Evolutionary conservation across 2,888 invertebrate genomes (phyloP).

Genomic region (Drosophila neotestacea): DNA sequence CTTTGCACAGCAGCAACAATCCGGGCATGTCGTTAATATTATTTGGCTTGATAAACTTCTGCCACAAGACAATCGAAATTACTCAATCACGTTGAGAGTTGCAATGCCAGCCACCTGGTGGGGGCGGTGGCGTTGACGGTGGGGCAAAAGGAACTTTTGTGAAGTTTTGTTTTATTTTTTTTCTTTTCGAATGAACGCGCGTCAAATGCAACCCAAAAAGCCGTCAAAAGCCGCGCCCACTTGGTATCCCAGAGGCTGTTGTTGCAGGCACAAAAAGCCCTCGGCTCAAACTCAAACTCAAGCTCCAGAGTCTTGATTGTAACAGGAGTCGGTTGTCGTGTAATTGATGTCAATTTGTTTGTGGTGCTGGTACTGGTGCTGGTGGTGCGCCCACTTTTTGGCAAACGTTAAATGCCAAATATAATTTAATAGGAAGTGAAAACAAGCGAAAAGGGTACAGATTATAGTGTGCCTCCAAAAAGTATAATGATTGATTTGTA

Average conservation of each 20-base stretch:
- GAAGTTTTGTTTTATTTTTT: not conserved
- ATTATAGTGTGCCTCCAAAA: constrained; percentile 67
- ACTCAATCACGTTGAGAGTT: constrained; percentile 71
- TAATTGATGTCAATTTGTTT: constrained; percentile 74
- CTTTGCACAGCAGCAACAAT: constrained; percentile 58
- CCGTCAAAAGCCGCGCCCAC: constrained; percentile 70
- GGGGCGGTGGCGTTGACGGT: constrained; percentile 5
- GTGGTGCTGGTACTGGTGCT: constrained; percentile 14
- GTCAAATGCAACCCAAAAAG: constrained; percentile 72
- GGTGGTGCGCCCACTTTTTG: constrained; percentile 64
- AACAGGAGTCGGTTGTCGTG: constrained; percentile 74
- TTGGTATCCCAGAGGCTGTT: constrained; percentile 32
- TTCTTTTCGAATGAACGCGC: constrained; percentile 49
- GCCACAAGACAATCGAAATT: constrained; percentile 81
- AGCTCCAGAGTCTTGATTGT: constrained; percentile 23
- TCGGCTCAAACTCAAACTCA: constrained; percentile 8
- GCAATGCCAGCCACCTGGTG: constrained; percentile 2
- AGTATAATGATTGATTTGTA: constrained; percentile 77
- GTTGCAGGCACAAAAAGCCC: constrained; percentile 18
- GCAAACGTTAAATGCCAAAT: constrained; percentile 77
- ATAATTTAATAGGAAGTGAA: constrained; percentile 81
- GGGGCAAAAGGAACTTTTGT: constrained; percentile 50
- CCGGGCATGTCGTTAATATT: constrained; percentile 76
- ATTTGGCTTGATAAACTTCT: constrained; percentile 80
- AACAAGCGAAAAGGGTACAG: constrained; percentile 79